phyloP scores from a whole-genome alignment of 92 coral and sea anemone genomes.

The Epizoanthus ramosus region DNA sequence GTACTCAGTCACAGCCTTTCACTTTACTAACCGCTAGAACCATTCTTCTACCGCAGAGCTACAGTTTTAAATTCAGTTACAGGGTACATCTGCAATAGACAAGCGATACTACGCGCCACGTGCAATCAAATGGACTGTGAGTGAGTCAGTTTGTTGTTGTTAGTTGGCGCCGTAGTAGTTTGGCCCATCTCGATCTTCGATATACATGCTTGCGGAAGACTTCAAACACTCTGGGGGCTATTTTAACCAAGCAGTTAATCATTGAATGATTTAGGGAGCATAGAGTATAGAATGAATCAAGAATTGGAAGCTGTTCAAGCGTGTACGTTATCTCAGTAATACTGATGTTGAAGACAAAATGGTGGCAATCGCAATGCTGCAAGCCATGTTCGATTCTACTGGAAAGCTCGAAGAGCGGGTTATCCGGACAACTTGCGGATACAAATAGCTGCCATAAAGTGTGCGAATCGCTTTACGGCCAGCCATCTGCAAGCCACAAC shows the following conservation, averaged over 20 bases:
- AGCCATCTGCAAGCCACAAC: background rate
- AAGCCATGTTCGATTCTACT: background rate
- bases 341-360: slow-evolving; percentile 34
- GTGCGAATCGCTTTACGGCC: background rate
- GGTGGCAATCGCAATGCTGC: background rate
- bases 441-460: background rate
- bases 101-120: slow-evolving; percentile 37
- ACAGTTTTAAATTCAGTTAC: background rate
- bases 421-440: background rate
- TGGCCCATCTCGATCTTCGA: background rate
- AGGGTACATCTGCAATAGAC: background rate
- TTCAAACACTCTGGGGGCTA: background rate
- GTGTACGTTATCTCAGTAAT: background rate
- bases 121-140: slow-evolving; percentile 5
- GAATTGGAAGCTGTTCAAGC: background rate
- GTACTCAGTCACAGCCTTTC: background rate
- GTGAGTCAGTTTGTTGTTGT: slow-evolving; percentile 21
- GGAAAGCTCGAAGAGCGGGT: background rate
- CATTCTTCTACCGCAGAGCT: background rate
- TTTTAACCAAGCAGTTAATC: background rate
- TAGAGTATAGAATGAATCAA: background rate
- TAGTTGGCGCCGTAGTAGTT: background rate
- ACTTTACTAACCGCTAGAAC: background rate
- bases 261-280: background rate
- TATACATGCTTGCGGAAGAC: background rate